phyloP scores from a whole-genome alignment of 2,797 vertebrate genomes.

The Melanotaenia pygmaea region DNA sequence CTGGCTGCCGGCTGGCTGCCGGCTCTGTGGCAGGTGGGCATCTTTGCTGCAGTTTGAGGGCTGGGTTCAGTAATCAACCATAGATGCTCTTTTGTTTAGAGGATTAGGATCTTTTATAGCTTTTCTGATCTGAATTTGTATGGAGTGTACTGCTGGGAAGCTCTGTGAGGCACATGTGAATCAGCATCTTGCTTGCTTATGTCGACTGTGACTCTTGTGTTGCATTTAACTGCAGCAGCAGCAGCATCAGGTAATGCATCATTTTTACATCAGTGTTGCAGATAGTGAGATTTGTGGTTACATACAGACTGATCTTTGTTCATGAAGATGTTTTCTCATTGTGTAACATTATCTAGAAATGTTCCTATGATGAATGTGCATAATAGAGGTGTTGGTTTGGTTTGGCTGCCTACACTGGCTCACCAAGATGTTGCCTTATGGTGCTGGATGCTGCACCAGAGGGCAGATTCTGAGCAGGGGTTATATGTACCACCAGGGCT shows the following conservation, averaged over 20 bases:
- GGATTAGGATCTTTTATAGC: constrained; percentile 62
- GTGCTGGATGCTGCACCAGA: constrained; percentile 54
- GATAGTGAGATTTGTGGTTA: constrained; percentile 23
- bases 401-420: constrained; percentile 42
- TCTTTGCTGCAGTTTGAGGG: constrained; percentile 77
- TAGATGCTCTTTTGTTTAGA: constrained; percentile 67
- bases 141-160: constrained; percentile 23
- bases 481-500: constrained; percentile 18
- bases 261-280: constrained; percentile 38
- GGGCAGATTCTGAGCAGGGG: constrained; percentile 36
- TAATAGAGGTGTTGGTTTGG: constrained; percentile 18
- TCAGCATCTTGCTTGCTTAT: constrained; percentile 53
- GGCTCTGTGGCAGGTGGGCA: constrained; percentile 77
- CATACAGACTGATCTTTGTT: constrained; percentile 44
- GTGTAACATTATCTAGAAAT: constrained; percentile 15
- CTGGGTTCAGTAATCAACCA: constrained; percentile 64
- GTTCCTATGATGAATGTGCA: constrained; percentile 13
- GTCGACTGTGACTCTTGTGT: constrained; percentile 44
- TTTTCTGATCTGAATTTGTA: constrained; percentile 54
- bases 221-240: constrained; percentile 57
- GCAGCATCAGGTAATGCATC: constrained; percentile 56
- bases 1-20: constrained; percentile 50
- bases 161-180: constrained; percentile 56
- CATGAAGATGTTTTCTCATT: constrained; percentile 22
- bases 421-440: constrained; percentile 58